These are phyloP conservation scores for Dione juno DNA, from an alignment of 2,888 invertebrate genomes.

Conservation along the genomic window DNA sequence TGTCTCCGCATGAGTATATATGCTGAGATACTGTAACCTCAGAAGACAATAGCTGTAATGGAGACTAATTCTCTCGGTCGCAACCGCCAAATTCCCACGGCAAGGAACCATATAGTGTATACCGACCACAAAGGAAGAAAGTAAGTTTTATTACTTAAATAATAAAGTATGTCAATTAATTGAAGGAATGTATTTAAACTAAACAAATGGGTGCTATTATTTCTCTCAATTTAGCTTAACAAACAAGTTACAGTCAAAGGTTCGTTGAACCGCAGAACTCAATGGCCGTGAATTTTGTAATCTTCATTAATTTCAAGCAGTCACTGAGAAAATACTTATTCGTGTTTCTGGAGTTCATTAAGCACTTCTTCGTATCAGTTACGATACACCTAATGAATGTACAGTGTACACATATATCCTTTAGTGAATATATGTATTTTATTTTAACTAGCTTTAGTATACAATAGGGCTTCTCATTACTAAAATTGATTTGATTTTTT, in stretches of 20 bases:
- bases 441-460: too few relatives aligned
- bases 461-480: too few relatives aligned
- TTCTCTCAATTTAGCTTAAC: slow-evolving; percentile 83
- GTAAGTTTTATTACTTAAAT: slow-evolving; percentile 63
- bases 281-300: slow-evolving; percentile 83
- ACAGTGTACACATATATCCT: neutral
- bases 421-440: neutral
- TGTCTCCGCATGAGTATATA: slow-evolving; percentile 35
- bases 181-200: slow-evolving; percentile 68
- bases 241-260: slow-evolving; percentile 80
- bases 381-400: slow-evolving; percentile 27
- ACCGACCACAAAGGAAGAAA: slow-evolving; percentile 81
- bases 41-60: slow-evolving; percentile 54
- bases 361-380: slow-evolving; percentile 49
- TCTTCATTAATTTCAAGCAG: slow-evolving; percentile 81
- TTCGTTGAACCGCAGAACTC: slow-evolving; percentile 78
- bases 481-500: too few relatives aligned
- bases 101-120: slow-evolving; percentile 79
- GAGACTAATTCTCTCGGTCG: slow-evolving; percentile 70
- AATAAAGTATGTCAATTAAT: slow-evolving; percentile 52
- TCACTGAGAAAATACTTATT: slow-evolving; percentile 66
- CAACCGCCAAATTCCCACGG: slow-evolving; percentile 67
- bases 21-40: slow-evolving; percentile 31
- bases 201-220: slow-evolving; percentile 82
- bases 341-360: slow-evolving; percentile 60